A percentile compares a stretch with the other conserved stretches of the same genome.
Conservation (phyloP, 1,140 invertebrate species). For the Nasonia vitripennis region DNA sequence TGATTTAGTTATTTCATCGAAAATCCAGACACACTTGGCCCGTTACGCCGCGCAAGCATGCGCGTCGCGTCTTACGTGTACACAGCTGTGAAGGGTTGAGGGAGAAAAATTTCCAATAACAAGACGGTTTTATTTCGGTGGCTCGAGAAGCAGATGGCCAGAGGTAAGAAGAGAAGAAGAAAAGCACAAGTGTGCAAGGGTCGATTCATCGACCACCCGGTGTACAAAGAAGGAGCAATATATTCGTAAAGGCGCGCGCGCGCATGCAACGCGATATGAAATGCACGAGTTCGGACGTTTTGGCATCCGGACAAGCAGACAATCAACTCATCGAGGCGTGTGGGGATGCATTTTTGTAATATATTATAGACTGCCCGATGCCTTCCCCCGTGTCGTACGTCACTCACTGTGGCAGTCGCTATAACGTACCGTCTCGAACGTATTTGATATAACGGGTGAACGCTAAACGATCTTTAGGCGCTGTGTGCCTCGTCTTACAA, state of each 20-base stretch:
- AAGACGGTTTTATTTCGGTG: neutral
- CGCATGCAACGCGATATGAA: slow-evolving; percentile 73
- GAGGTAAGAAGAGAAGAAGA: slow-evolving; percentile 14
- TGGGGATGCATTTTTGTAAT: slow-evolving; percentile 76
- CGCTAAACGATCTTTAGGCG: slow-evolving; percentile 58
- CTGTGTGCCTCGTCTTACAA: neutral
- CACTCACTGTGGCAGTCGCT: slow-evolving; percentile 75
- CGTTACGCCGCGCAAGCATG: neutral
- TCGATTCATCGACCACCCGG: slow-evolving; percentile 67
- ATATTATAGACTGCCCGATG: slow-evolving; percentile 75
- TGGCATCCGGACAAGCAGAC: slow-evolving; percentile 76
- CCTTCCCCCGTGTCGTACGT: slow-evolving; percentile 74
- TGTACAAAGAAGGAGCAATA: slow-evolving; percentile 62
- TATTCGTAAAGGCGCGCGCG: slow-evolving; percentile 57
- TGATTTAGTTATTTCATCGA: slow-evolving; percentile 16
- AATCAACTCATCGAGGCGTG: slow-evolving; percentile 76
- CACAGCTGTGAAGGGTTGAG: neutral
- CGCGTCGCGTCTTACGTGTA: neutral
- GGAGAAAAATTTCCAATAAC: slow-evolving; percentile 3
- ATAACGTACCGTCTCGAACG: slow-evolving; percentile 74
- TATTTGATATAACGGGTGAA: slow-evolving; percentile 74
- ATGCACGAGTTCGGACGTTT: slow-evolving; percentile 75
- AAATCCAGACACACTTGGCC: neutral
- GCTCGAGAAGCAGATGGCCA: neutral
- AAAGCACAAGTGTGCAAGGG: slow-evolving; percentile 56